Base-by-base conservation (phyloP, 1,140 invertebrate species). In the Bombus difficillimus region DNA sequence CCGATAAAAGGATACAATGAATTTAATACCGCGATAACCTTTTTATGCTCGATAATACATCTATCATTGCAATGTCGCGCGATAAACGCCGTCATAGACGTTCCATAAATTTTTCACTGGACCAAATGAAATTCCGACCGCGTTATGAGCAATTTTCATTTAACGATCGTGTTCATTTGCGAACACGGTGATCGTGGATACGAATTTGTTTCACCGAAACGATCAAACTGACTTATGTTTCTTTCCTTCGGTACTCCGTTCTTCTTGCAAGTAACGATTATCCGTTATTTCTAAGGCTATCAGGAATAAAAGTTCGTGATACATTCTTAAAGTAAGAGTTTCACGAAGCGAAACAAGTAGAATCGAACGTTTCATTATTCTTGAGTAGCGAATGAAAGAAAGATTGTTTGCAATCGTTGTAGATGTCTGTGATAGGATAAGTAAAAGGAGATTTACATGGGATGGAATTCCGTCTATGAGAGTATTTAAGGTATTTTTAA, bases 31-130 rank as follows among this genome's bases (percentile, higher is more conserved):
- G 10, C 32, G 25, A 47, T 47, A 71, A 83, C 59, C 64, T 39
- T 69, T 78, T 69, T n/a, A 57, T 39, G 37, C 28, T 32, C 62
- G 37, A 77, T 77, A 69, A 83, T 77, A 77, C 81, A 77, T 57
- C 62, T 69, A 78, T 84, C 59, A 78, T 71, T 28, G 37, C 75
- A 75, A 34, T 34, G 47, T 41, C 22, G 47, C 47, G n/a, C 62
- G 81, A 69, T 76, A 76, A 69, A 83, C 43, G 34, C 18, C 18
- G 34, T 34, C n/a, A 34, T 6, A 37, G 34, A 71, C 64, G 53
- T 8, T 41, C 39, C 82, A 57, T 79, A 71, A 71, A 84, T 84
- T 84, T 59, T 79, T 84, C 47, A 25, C 12, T 43, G 1, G 4
- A 2, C 34, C 41, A 3, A 41, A 75, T 34, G 28, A 69, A 83